Conservation (phyloP, 1,140 invertebrate genomes). For the Melitaea cinxia region DNA sequence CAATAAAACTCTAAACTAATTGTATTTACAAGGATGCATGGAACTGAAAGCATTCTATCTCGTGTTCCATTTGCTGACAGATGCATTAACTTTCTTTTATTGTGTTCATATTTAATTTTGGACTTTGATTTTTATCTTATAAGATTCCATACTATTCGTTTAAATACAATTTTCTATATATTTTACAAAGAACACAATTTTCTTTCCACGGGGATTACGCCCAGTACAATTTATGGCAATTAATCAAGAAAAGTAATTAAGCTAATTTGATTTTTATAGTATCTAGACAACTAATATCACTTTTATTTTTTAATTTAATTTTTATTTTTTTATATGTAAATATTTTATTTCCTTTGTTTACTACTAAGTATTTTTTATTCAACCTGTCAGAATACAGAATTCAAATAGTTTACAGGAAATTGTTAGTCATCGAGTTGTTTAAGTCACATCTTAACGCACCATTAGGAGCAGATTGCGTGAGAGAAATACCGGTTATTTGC, state of each 20-base stretch:
- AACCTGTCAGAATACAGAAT: slow-evolving; percentile 13
- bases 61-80: slow-evolving; percentile 17
- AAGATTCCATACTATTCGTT: background rate
- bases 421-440: slow-evolving; percentile 68
- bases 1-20: slow-evolving; percentile 28
- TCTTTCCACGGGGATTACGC: no score
- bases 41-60: slow-evolving; percentile 26
- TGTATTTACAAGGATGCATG: slow-evolving; percentile 19
- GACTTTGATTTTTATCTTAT: background rate
- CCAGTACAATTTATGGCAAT: no score
- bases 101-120: background rate
- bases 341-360: no score
- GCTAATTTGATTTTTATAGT: no score
- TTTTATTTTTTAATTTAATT: no score
- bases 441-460: slow-evolving; percentile 72
- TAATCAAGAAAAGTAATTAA: no score
- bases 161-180: background rate
- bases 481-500: slow-evolving; percentile 68
- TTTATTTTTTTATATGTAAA: no score
- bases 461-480: slow-evolving; percentile 72
- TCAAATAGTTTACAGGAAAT: slow-evolving; percentile 47
- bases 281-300: no score
- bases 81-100: slow-evolving; percentile 18
- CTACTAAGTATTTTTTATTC: background rate
- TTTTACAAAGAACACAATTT: background rate